Evolutionary conservation across 2,888 invertebrate species (phyloP).

Genomic region (Trissolcus brochymenae): DNA sequence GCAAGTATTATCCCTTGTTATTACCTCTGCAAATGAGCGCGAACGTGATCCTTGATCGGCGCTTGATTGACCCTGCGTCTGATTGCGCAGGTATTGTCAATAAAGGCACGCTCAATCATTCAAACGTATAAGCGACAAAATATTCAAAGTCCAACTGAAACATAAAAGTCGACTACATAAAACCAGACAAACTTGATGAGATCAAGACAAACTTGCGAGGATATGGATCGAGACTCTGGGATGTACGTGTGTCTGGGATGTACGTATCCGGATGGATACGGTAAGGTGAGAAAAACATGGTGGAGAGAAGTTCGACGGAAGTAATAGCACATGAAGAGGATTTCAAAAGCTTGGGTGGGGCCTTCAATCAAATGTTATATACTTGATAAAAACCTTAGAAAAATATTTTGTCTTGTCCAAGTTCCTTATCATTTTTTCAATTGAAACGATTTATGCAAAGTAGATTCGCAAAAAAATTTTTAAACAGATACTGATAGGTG

Average conservation of each 20-base stretch:
- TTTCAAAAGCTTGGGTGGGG: not conserved
- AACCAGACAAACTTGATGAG: conserved; percentile 74
- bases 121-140: conserved; percentile 18
- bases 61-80: conserved; percentile 71
- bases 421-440: too few relatives aligned
- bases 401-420: too few relatives aligned
- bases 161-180: conserved; percentile 69
- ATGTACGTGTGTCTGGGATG: conserved; percentile 59
- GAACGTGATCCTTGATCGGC: conserved; percentile 76
- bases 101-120: not conserved
- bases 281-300: conserved; percentile 26
- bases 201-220: too few relatives aligned
- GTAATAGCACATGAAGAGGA: conserved; percentile 9
- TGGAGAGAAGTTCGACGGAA: conserved; percentile 16
- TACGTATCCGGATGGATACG: conserved; percentile 56
- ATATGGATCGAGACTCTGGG: conserved; percentile 45
- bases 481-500: too few relatives aligned
- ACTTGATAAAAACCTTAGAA: too few relatives aligned
- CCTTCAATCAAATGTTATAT: not conserved
- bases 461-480: too few relatives aligned
- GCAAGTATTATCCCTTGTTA: conserved; percentile 40
- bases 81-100: conserved; percentile 70
- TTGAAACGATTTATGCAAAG: too few relatives aligned
- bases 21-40: conserved; percentile 19
- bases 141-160: conserved; percentile 65